These are phyloP conservation scores for Halocaridina rubra DNA, from an alignment of 2,888 invertebrate genomes.

Conservation along the genomic window DNA sequence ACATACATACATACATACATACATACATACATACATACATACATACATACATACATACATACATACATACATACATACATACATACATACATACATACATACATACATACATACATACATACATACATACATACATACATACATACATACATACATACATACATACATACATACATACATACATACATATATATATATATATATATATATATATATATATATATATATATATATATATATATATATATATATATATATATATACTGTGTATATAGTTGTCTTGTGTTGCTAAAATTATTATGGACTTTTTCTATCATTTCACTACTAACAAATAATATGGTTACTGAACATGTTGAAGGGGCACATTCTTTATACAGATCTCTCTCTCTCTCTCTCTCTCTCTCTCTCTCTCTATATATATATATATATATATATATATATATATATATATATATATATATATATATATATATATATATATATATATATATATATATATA, in stretches of 20 bases:
- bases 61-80: neutral
- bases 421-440: neutral
- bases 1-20: neutral
- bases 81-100: neutral
- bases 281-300: neutral
- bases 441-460: neutral
- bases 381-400: neutral
- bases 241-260: neutral
- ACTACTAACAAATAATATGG: too few species aligned
- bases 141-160: neutral
- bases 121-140: neutral
- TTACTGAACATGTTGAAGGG: neutral
- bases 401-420: neutral
- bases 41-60: neutral
- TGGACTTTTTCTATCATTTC: neutral
- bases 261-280: neutral
- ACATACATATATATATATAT: neutral
- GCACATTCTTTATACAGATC: neutral
- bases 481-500: neutral
- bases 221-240: neutral
- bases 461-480: neutral
- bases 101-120: neutral
- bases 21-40: neutral
- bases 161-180: neutral
- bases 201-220: neutral